These are phyloP conservation scores for Piliocolobus tephrosceles DNA, from an alignment of 2,113 vertebrate genomes.

Conservation along the genomic window DNA sequence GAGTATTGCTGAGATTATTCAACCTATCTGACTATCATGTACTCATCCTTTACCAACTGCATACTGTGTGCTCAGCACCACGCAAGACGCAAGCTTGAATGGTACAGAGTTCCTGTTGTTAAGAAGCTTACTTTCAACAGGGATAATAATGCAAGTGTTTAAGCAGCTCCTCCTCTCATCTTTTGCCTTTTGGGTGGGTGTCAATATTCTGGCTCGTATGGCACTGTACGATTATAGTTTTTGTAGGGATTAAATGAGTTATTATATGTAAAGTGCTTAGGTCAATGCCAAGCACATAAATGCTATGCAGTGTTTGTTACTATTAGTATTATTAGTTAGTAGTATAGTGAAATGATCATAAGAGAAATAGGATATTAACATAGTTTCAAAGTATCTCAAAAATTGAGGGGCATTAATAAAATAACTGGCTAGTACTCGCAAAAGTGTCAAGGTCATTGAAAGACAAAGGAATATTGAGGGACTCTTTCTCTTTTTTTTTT, in stretches of 20 bases:
- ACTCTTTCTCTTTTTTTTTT: background rate
- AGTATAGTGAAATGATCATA: background rate
- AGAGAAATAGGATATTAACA: background rate
- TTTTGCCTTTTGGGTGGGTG: background rate
- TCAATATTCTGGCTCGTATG: background rate
- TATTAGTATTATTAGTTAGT: background rate
- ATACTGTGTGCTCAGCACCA: background rate
- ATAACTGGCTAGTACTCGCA: background rate
- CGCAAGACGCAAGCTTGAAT: background rate
- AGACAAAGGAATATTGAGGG: background rate
- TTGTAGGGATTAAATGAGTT: background rate
- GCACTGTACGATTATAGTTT: background rate
- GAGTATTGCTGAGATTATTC: background rate
- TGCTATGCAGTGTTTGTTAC: background rate
- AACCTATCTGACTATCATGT: background rate
- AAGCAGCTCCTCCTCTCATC: background rate
- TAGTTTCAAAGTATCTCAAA: background rate
- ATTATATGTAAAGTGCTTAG: background rate
- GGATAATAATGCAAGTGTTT: background rate
- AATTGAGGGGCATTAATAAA: background rate
- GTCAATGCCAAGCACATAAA: background rate
- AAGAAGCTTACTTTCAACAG: background rate
- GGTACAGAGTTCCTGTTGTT: background rate
- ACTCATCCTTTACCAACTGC: background rate
- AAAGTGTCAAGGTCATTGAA: background rate